phyloP scores from a whole-genome alignment of 2,797 vertebrate species.

The Diceros bicornis region DNA sequence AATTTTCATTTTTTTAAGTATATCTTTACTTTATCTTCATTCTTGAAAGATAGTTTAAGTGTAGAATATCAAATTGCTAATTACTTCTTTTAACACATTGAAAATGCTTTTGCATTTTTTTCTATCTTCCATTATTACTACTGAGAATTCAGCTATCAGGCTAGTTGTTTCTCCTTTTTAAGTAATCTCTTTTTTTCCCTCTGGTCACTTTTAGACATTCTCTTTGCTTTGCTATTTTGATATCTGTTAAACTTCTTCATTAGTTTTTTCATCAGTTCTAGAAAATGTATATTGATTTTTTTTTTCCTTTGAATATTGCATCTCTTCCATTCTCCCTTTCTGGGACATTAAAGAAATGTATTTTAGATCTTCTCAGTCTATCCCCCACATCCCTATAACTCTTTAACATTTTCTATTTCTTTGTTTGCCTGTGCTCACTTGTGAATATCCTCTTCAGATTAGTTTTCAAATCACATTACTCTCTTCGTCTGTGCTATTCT shows the following conservation, averaged over 20 bases:
- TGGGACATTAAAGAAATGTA: not conserved
- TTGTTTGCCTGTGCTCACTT: not conserved
- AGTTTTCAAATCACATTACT: not conserved
- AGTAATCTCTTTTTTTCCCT: not conserved
- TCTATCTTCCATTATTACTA: not conserved
- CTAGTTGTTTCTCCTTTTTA: not conserved
- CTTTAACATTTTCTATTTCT: not conserved
- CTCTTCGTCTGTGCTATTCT: not conserved
- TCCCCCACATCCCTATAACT: not conserved
- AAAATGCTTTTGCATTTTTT: not conserved
- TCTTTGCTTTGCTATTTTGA: constrained; percentile 18
- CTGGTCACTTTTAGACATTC: not conserved
- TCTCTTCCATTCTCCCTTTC: not conserved
- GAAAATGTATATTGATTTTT: not conserved
- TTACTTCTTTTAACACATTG: not conserved
- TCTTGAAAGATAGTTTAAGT: constrained; percentile 22
- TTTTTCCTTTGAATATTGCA: not conserved
- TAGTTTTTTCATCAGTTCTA: not conserved
- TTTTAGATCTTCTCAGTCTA: not conserved
- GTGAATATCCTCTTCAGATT: constrained; percentile 7
- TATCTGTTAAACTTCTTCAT: not conserved
- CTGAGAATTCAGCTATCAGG: not conserved
- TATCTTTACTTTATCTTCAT: constrained; percentile 11
- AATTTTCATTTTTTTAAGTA: not conserved
- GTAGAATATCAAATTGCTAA: not conserved